These are phyloP conservation scores for Callimorpha dominula DNA, from an alignment of 2,888 invertebrate species.

Conservation along the genomic window DNA sequence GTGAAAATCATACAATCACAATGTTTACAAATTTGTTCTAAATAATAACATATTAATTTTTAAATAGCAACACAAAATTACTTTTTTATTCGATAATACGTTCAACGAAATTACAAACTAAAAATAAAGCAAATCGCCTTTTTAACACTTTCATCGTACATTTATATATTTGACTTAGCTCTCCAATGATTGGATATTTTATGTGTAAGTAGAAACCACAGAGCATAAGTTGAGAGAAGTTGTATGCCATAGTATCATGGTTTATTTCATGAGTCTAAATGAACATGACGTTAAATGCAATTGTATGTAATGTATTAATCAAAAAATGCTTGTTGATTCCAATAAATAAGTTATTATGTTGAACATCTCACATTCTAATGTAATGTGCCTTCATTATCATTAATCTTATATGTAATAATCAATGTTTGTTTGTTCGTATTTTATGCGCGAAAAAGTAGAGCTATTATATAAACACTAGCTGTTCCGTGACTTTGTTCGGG, in stretches of 20 bases:
- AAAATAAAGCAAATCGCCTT: constrained; percentile 43
- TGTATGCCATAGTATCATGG: neutral
- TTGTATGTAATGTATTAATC: no score
- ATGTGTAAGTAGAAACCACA: neutral
- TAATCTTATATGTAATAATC: no score
- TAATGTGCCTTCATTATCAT: no score
- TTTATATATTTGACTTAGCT: constrained; percentile 44
- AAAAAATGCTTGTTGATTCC: no score
- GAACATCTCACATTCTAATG: no score
- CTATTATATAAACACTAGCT: no score
- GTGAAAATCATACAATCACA: constrained; percentile 35
- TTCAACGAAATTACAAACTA: constrained; percentile 25
- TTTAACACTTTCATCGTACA: constrained; percentile 21
- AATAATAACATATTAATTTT: constrained; percentile 39
- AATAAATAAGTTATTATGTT: no score
- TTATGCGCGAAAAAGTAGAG: no score
- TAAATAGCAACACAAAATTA: constrained; percentile 19
- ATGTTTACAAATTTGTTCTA: constrained; percentile 43
- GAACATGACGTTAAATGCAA: no score
- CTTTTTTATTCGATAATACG: constrained; percentile 25
- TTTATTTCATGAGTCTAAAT: neutral
- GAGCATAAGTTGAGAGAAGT: neutral
- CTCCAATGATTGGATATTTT: constrained; percentile 13
- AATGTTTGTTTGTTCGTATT: no score
- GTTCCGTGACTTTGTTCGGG: no score